These are phyloP conservation scores for Patella vulgata DNA, from an alignment of 1,140 invertebrate species.

Conservation along the genomic window DNA sequence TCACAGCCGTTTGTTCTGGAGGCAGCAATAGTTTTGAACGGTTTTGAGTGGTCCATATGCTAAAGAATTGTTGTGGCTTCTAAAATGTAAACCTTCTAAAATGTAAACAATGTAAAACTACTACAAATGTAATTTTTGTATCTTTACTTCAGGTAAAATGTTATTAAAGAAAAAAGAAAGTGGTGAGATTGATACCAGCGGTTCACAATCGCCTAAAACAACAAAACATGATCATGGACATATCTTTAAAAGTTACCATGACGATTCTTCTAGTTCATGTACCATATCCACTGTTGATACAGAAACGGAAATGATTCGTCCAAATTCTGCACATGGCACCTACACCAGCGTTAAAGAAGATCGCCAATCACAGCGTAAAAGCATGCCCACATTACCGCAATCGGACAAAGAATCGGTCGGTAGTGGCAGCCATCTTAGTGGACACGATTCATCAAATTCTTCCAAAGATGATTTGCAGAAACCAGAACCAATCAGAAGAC, in stretches of 20 bases:
- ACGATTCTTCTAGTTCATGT: conserved; percentile 33
- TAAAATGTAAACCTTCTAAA: no score
- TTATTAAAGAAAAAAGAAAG: conserved; percentile 40
- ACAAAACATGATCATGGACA: conserved; percentile 14
- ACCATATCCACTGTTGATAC: conserved; percentile 27
- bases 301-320: conserved; percentile 25
- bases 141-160: conserved; percentile 27
- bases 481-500: conserved; percentile 71
- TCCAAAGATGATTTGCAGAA: conserved; percentile 31
- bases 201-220: conserved; percentile 31
- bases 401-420: conserved; percentile 46
- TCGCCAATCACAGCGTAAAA: conserved; percentile 33
- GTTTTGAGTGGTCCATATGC: no score
- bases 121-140: no score
- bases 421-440: conserved; percentile 44
- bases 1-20: no score
- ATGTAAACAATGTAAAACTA: no score
- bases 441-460: conserved; percentile 44
- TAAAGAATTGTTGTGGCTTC: no score
- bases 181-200: conserved; percentile 16
- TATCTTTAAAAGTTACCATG: conserved; percentile 12
- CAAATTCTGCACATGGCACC: conserved; percentile 38
- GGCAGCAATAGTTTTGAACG: no score
- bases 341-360: conserved; percentile 29
- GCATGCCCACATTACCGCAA: conserved; percentile 40